Percentiles rank a stretch among this genome's conserved stretches.
Evolutionary conservation across 92 coral and sea anemone genomes (phyloP).

Genomic region (Zoanthus sansibaricus): DNA sequence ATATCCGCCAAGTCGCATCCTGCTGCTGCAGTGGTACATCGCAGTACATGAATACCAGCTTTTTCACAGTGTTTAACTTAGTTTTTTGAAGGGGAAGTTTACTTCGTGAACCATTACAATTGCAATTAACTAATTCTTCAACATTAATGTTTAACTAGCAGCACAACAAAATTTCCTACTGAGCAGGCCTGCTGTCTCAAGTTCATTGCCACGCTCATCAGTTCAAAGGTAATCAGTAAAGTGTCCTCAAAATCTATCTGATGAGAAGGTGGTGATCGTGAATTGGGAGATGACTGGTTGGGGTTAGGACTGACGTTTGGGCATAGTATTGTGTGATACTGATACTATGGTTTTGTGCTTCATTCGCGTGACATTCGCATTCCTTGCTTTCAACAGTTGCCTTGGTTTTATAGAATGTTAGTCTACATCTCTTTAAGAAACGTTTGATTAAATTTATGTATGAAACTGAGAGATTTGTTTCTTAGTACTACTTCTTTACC

Average conservation of each 20-base stretch:
- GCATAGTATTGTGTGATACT: not conserved
- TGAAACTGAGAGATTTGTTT: no score
- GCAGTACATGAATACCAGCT: slow-evolving; percentile 48
- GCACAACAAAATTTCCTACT: slow-evolving; percentile 35
- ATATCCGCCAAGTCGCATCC: slow-evolving; percentile 73
- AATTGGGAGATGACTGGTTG: not conserved
- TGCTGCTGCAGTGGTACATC: slow-evolving; percentile 64
- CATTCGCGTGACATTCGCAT: not conserved
- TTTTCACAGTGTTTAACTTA: not conserved
- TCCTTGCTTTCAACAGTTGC: not conserved
- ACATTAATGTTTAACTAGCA: slow-evolving; percentile 15
- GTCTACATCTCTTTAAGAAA: no score
- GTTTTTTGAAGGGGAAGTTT: slow-evolving; percentile 17
- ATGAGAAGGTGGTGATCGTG: not conserved
- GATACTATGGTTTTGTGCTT: not conserved
- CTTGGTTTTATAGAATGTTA: not conserved
- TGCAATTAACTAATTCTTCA: slow-evolving; percentile 31
- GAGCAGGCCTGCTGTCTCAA: slow-evolving; percentile 28
- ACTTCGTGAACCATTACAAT: slow-evolving; percentile 37
- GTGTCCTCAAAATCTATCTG: slow-evolving; percentile 2
- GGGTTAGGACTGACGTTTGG: not conserved
- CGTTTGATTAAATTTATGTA: no score
- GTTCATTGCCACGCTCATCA: not conserved
- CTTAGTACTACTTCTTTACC: no score
- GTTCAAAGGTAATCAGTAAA: not conserved